Conservation (phyloP, 2,797 vertebrate species). For the Numenius phaeopus region DNA sequence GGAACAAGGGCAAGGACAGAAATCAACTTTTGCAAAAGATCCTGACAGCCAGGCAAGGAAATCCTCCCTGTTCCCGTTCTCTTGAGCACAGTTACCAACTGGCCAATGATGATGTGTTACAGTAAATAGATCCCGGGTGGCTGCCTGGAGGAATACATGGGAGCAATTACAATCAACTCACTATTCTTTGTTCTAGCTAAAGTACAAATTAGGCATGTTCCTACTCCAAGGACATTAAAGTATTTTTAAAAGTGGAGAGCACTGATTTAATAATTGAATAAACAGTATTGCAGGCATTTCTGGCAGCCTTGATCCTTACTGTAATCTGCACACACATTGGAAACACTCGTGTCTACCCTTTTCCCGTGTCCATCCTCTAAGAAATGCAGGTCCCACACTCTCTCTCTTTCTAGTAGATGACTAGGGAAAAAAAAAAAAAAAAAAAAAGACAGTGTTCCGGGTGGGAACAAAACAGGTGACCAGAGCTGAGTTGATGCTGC, state of each 20-base stretch:
- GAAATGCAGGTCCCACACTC: not conserved
- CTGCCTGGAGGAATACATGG: not conserved
- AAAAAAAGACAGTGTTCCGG: not conserved
- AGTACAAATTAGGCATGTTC: not conserved
- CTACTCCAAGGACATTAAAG: not conserved
- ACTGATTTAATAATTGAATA: not conserved
- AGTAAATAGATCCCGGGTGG: not conserved
- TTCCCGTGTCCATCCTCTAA: not conserved
- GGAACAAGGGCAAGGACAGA: not conserved
- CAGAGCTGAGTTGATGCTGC: not conserved
- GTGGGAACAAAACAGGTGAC: not conserved
- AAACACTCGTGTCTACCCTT: accelerated
- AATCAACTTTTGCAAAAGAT: not conserved
- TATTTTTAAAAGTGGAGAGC: not conserved
- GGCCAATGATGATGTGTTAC: not conserved
- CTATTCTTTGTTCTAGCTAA: not conserved
- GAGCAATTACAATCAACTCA: not conserved
- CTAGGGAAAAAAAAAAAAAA: not conserved
- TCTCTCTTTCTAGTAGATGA: not conserved
- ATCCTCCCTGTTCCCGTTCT: not conserved
- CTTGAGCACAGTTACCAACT: not conserved
- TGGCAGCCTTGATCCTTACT: not conserved
- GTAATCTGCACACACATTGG: not conserved
- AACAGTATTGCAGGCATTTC: not conserved
- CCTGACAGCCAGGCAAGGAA: not conserved